Percentiles rank a stretch among this genome's conserved stretches.
Evolutionary conservation across 2,888 invertebrate species (phyloP).

Genomic region (Drosophila infuscata): DNA sequence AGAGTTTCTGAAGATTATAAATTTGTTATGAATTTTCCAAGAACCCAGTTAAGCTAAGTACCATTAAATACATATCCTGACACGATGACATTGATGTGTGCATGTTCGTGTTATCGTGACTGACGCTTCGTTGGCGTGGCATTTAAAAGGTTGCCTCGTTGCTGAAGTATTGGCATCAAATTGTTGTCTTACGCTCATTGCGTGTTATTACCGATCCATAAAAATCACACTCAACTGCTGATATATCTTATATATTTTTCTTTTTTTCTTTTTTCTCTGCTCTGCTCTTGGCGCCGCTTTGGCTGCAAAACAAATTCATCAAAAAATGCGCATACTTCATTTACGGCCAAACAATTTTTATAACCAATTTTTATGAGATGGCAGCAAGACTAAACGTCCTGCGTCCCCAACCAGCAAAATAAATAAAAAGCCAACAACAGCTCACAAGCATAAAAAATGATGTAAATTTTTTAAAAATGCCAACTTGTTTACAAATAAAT

Average conservation of each 20-base stretch:
- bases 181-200: slow-evolving; percentile 32
- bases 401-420: background rate
- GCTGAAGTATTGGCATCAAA: slow-evolving; percentile 3
- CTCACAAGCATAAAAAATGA: slow-evolving; percentile 68
- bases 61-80: slow-evolving; percentile 5
- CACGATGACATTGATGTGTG: slow-evolving; percentile 14
- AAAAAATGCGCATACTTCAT: slow-evolving; percentile 71
- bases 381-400: slow-evolving; percentile 16
- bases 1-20: background rate
- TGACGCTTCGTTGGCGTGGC: slow-evolving; percentile 31
- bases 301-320: slow-evolving; percentile 71
- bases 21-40: background rate
- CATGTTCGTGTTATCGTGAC: slow-evolving; percentile 22
- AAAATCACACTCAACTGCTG: slow-evolving; percentile 60
- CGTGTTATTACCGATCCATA: slow-evolving; percentile 54
- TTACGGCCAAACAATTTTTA: slow-evolving; percentile 76
- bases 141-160: slow-evolving; percentile 13
- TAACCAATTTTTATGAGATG: slow-evolving; percentile 72
- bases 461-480: slow-evolving; percentile 67
- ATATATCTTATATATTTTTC: slow-evolving; percentile 24
- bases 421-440: slow-evolving; percentile 26
- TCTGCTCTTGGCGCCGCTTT: slow-evolving; percentile 39
- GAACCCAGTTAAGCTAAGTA: slow-evolving; percentile 15
- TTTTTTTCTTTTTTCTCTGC: slow-evolving; percentile 11
- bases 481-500: slow-evolving; percentile 79